These are phyloP conservation scores for Garrulus glandarius DNA, from an alignment of 2,797 vertebrate species.

Conservation along the genomic window DNA sequence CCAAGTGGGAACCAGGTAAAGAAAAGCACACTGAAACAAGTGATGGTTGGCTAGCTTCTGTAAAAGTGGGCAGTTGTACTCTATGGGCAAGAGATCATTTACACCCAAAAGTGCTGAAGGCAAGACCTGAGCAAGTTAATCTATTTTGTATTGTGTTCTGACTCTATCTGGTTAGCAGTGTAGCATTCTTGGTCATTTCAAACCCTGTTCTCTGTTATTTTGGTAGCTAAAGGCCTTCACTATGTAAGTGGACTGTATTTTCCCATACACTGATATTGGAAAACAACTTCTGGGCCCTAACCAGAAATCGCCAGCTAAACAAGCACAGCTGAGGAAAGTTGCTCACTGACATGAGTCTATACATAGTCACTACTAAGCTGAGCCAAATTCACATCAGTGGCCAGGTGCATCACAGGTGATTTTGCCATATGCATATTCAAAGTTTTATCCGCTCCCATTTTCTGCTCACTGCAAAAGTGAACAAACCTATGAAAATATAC, in stretches of 20 bases:
- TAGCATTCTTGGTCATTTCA: background rate
- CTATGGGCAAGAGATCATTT: background rate
- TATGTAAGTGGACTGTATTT: background rate
- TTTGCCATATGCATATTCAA: background rate
- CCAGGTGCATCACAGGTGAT: background rate
- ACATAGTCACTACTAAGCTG: background rate
- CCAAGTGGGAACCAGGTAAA: background rate
- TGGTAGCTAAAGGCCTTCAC: background rate
- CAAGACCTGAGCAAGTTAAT: background rate
- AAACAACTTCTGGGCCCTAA: background rate
- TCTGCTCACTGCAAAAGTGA: background rate
- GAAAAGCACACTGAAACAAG: background rate
- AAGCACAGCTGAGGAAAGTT: background rate
- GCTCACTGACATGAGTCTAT: background rate
- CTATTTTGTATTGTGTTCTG: background rate
- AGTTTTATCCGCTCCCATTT: background rate
- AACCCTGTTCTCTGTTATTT: background rate
- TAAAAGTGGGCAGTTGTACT: background rate
- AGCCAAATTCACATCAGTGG: background rate
- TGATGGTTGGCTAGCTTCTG: background rate
- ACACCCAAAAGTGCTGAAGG: background rate
- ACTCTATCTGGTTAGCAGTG: background rate
- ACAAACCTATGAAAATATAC: background rate
- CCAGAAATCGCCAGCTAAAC: background rate
- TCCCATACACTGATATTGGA: background rate